A percentile compares a stretch with the other conserved stretches of the same genome.
Evolutionary conservation across 2,888 invertebrate species (phyloP).

Genomic region (Cremastinae sp.): DNA sequence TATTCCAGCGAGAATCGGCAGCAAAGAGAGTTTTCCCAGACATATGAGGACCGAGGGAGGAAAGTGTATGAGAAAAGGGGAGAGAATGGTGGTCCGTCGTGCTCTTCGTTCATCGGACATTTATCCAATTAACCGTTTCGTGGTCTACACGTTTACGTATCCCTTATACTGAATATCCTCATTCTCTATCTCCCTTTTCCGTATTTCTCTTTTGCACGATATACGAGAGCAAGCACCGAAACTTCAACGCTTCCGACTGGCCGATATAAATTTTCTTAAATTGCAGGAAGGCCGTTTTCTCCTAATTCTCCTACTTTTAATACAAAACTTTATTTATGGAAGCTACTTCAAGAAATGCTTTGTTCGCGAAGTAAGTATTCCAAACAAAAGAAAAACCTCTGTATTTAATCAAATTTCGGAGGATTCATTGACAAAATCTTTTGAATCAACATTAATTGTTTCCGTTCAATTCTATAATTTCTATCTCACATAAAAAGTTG

Average conservation of each 20-base stretch:
- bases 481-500: slow-evolving; percentile 33
- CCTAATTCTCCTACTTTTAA: no score
- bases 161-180: slow-evolving; percentile 9
- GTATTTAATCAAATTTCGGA: no score
- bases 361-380: no score
- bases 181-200: no score
- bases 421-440: no score
- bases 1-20: slow-evolving; percentile 64
- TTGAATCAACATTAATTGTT: background rate
- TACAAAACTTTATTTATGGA: no score
- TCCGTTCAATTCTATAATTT: background rate
- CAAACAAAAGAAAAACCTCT: no score
- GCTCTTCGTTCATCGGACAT: slow-evolving; percentile 76
- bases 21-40: slow-evolving; percentile 59
- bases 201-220: background rate
- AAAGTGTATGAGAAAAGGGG: slow-evolving; percentile 50
- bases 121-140: slow-evolving; percentile 79
- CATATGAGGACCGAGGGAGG: slow-evolving; percentile 51
- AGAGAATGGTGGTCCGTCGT: slow-evolving; percentile 68
- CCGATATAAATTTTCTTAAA: no score
- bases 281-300: no score
- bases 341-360: no score
- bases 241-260: background rate
- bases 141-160: slow-evolving; percentile 59
- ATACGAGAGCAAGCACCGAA: background rate